Percentiles rank a stretch among this genome's conserved stretches.
Evolutionary conservation across 2,113 vertebrate genomes (phyloP).

Genomic region (Centropristis striata): DNA sequence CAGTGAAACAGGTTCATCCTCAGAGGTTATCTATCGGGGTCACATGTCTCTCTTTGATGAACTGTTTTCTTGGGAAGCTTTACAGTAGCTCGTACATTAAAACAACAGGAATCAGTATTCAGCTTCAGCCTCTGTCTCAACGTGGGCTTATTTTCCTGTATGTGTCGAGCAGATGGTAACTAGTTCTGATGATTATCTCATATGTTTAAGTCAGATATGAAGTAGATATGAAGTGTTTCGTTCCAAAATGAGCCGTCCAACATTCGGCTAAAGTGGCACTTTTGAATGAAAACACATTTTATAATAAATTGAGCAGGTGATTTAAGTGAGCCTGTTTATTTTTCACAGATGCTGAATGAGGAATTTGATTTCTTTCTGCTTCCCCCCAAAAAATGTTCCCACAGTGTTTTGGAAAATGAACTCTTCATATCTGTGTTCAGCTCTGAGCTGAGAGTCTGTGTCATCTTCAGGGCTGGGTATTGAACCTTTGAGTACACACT

Average conservation of each 20-base stretch:
- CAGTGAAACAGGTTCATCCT: neutral
- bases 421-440: conserved; percentile 54
- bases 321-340: conserved; percentile 26
- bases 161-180: conserved; percentile 61
- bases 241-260: conserved; percentile 51
- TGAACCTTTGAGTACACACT: neutral
- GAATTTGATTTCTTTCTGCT: conserved; percentile 24
- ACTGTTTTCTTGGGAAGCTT: conserved; percentile 16
- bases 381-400: conserved; percentile 4
- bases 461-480: conserved; percentile 38
- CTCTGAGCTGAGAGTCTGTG: conserved; percentile 34
- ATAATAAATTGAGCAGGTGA: conserved; percentile 33
- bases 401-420: conserved; percentile 49
- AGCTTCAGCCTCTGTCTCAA: conserved; percentile 27
- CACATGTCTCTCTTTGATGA: conserved; percentile 56
- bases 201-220: conserved; percentile 59
- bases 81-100: conserved; percentile 29
- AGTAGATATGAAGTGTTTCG: conserved; percentile 56
- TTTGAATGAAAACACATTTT: conserved; percentile 19
- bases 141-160: conserved; percentile 42
- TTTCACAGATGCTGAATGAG: conserved; percentile 34
- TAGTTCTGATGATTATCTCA: conserved; percentile 50
- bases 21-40: conserved; percentile 38
- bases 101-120: conserved; percentile 29
- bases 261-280: conserved; percentile 32